These are phyloP conservation scores for Trilocha varians DNA, from an alignment of 2,888 invertebrate genomes.

Conservation along the genomic window DNA sequence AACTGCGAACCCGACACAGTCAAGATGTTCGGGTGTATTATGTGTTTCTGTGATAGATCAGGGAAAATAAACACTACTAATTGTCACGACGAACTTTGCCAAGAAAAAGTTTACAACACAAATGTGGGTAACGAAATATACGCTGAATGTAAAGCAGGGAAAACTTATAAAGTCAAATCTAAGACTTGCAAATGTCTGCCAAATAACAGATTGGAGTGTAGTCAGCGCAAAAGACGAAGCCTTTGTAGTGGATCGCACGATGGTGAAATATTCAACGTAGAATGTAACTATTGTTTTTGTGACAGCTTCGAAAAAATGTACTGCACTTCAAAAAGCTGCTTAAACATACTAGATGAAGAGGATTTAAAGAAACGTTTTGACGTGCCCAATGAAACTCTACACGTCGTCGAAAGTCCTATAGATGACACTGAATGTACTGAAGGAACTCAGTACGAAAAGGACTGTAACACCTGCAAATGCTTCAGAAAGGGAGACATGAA, in stretches of 20 bases:
- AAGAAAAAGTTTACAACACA: constrained; percentile 9
- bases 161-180: constrained; percentile 62
- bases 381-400: constrained; percentile 2
- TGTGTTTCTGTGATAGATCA: constrained; percentile 40
- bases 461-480: constrained; percentile 51
- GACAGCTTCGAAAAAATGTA: constrained; percentile 45
- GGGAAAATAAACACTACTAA: constrained; percentile 28
- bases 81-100: constrained; percentile 42
- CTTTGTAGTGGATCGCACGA: constrained; percentile 20
- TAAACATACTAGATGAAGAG: constrained; percentile 6
- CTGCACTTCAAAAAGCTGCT: constrained; percentile 52
- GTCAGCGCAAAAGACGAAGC: constrained; percentile 33
- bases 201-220: constrained; percentile 58
- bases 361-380: background rate
- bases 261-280: constrained; percentile 44
- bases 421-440: constrained; percentile 32
- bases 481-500: constrained; percentile 25
- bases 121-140: constrained; percentile 31
- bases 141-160: constrained; percentile 43
- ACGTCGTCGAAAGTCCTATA: constrained; percentile 12
- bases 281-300: constrained; percentile 72
- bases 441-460: constrained; percentile 33
- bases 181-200: constrained; percentile 63
- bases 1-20: constrained; percentile 35
- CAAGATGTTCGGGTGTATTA: constrained; percentile 48